These are phyloP conservation scores for Cotesia vestalis DNA, from an alignment of 1,140 invertebrate species.

Conservation along the genomic window DNA sequence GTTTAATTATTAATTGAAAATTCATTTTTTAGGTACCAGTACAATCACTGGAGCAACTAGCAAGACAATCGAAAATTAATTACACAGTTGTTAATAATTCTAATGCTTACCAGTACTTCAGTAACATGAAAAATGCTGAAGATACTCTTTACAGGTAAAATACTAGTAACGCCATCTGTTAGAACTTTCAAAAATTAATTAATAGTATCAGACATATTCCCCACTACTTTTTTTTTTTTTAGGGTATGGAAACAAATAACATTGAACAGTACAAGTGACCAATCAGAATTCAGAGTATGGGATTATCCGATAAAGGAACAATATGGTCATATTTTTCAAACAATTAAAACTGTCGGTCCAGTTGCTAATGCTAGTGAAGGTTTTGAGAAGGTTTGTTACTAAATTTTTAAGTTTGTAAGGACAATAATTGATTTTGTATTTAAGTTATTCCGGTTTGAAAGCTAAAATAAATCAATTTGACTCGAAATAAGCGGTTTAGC, in stretches of 20 bases:
- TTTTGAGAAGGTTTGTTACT: constrained; percentile 70
- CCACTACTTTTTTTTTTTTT: constrained; percentile 43
- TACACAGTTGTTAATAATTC: constrained; percentile 89
- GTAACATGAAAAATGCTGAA: constrained; percentile 91
- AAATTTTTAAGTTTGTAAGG: not conserved
- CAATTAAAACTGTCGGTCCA: constrained; percentile 81
- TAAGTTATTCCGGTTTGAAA: too few species aligned
- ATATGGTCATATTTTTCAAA: constrained; percentile 85
- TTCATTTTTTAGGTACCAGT: constrained; percentile 75
- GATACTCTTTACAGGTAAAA: constrained; percentile 83
- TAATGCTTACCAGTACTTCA: constrained; percentile 85
- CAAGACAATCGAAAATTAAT: constrained; percentile 86
- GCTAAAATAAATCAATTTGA: too few species aligned
- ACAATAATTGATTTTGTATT: too few species aligned
- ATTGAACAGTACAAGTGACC: constrained; percentile 78
- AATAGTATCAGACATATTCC: not conserved
- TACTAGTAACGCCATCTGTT: constrained; percentile 34
- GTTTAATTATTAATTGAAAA: not conserved
- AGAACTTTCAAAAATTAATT: not conserved
- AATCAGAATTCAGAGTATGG: constrained; percentile 86
- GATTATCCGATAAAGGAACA: constrained; percentile 92
- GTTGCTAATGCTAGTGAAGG: constrained; percentile 76
- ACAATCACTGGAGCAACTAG: constrained; percentile 86
- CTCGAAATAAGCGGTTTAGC: too few species aligned
- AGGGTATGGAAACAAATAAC: constrained; percentile 91